Evolutionary conservation across 2,888 invertebrate species (phyloP), one percentile per base, ranked within the genome.

Genomic region (Alloscopus bannaensis): DNA sequence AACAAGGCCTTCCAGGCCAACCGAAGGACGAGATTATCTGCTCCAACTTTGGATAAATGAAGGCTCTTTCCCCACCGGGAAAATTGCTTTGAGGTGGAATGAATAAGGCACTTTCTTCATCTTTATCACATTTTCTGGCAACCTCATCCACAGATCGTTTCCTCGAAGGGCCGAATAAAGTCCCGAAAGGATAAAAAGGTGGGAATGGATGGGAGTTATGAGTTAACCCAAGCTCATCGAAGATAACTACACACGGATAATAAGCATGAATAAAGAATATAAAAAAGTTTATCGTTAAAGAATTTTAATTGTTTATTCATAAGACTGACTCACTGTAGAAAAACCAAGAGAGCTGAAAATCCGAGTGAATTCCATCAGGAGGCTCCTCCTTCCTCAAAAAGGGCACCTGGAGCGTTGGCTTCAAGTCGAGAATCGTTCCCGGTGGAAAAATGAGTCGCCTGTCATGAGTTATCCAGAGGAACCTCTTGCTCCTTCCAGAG

Each of bases 321-420:
- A 36, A 60, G 2, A 18, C 4, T 45, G 11, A 22, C 45, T 65
- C 28, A 76, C 76, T 76, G 52, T 76, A 76, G 47, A 76, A 76
- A 47, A 76, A 76, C 62, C 68, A 69, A 4, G 76, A 69, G 28
- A 76, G 52, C 50, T 76, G 76, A 42, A 76, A 69, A 40, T 76
- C 76, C 0, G 76, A 76, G 18, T 76, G 76, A 29, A 76, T 68
- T 68, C 76, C 76, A 62, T 76, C 69, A 28, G 76, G 76, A 18
- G 76, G 76, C 42, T 76, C 76, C 20, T 76, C 68, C 26, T 76
- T 68, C 28, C 47, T 47, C 20, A 76, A 31, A 24, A 76, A 76
- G 8, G 76, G 76, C 22, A 76, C 36, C 26, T 76, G 76, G 3
- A 76, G 20, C 0, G 76, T 76, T 2, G 69, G 69, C 11, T 76